Evolutionary conservation across 2,113 vertebrate species (phyloP).

Genomic region (Empidonax traillii): DNA sequence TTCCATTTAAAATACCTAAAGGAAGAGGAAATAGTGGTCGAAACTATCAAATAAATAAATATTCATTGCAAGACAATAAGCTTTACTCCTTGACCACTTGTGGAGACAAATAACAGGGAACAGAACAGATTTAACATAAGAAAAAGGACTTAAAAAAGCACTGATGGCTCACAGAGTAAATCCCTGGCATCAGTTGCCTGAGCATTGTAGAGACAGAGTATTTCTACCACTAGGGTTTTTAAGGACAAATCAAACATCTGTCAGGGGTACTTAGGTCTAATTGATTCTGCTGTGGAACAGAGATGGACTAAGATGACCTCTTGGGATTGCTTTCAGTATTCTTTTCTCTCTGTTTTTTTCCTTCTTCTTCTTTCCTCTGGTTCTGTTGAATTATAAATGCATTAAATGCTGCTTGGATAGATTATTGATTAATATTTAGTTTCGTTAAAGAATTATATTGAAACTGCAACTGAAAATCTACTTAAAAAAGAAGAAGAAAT

Average conservation of each 20-base stretch:
- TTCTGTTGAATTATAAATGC: background rate
- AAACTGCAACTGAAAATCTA: background rate
- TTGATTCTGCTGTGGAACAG: background rate
- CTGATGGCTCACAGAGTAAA: background rate
- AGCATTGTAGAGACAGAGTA: background rate
- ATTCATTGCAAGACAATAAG: background rate
- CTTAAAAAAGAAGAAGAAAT: constrained; percentile 47
- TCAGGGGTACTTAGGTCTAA: constrained; percentile 17
- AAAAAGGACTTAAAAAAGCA: background rate
- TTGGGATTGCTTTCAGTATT: background rate
- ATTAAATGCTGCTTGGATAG: background rate
- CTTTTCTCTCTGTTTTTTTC: background rate
- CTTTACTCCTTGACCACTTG: background rate
- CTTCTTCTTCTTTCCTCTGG: background rate
- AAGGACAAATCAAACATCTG: constrained; percentile 50
- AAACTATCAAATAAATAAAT: background rate
- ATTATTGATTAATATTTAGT: background rate
- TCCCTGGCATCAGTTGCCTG: background rate
- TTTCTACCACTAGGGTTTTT: background rate
- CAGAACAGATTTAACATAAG: background rate
- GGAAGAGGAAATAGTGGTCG: background rate
- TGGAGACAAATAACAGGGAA: background rate
- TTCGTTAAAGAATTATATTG: constrained; percentile 6
- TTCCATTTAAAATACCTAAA: background rate
- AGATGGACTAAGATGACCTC: constrained; percentile 3